Conservation (phyloP, 1,140 invertebrate species). For the Hycleus phaleratus region DNA sequence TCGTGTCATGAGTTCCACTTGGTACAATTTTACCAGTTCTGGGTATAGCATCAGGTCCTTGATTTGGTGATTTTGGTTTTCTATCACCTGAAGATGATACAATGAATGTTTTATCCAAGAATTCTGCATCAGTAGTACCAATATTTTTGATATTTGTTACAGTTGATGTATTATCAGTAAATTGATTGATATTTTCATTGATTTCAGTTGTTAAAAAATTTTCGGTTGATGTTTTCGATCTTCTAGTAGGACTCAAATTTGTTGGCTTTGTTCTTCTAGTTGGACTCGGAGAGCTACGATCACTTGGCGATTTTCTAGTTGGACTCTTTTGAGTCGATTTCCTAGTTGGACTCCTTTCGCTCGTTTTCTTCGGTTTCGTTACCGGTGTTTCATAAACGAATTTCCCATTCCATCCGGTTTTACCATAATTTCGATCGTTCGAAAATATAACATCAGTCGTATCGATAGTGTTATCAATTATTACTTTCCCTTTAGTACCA, state of each 20-base stretch:
- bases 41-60: neutral
- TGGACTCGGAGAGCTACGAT: neutral
- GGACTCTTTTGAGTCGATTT: neutral
- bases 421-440: conserved; percentile 35
- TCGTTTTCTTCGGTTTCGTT: neutral
- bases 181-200: conserved; percentile 20
- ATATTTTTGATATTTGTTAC: neutral
- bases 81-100: too few relatives aligned
- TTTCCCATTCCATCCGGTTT: conserved; percentile 37
- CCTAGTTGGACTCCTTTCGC: neutral
- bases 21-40: neutral
- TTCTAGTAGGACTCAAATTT: neutral
- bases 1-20: neutral
- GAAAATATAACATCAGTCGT: conserved; percentile 34
- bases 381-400: conserved; percentile 30
- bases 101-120: too few relatives aligned
- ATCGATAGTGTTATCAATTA: conserved; percentile 27
- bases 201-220: conserved; percentile 25
- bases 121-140: too few relatives aligned
- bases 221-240: conserved; percentile 1
- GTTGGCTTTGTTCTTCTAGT: conserved; percentile 3
- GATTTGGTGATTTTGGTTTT: neutral
- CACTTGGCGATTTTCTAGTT: neutral
- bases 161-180: neutral
- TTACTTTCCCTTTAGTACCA: conserved; percentile 29